A percentile compares a stretch with the other conserved stretches of the same genome.
These are phyloP conservation scores for Cinclus mexicanus DNA, from an alignment of 2,113 vertebrate genomes.

Conservation along the genomic window DNA sequence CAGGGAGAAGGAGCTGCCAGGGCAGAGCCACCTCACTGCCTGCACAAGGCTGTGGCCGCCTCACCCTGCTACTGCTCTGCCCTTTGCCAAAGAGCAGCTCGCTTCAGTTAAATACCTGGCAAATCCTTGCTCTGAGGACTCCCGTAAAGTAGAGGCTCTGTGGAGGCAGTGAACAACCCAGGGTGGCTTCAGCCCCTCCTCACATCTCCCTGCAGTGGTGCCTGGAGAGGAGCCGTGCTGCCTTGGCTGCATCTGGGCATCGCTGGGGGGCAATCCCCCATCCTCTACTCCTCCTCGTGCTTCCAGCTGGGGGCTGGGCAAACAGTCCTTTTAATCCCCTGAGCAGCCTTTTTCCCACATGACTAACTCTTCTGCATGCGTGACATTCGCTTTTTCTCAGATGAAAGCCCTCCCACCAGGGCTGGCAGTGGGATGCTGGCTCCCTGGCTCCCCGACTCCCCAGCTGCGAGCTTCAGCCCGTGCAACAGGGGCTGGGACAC, in stretches of 20 bases:
- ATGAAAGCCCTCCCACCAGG: neutral
- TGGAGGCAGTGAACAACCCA: neutral
- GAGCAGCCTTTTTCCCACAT: conserved; percentile 45
- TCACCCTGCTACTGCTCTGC: neutral
- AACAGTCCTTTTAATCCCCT: neutral
- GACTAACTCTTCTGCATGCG: conserved; percentile 22
- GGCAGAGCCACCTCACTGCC: neutral
- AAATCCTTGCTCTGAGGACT: conserved; percentile 8
- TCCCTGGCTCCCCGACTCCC: neutral
- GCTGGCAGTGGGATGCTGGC: neutral
- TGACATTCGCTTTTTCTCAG: neutral
- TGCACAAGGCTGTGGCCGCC: neutral
- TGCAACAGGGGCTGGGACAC: fast-evolving
- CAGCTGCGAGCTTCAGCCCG: neutral
- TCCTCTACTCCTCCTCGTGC: neutral
- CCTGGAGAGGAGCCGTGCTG: neutral
- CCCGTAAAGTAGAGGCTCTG: neutral
- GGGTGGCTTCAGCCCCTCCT: neutral
- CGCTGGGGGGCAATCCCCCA: neutral
- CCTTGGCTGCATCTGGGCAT: neutral
- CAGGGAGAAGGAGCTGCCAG: fast-evolving
- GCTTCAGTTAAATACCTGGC: neutral
- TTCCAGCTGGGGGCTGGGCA: neutral
- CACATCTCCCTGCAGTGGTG: neutral
- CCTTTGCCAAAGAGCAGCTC: neutral